Conservation (phyloP, 2,888 invertebrate species). For the Nymphalis c-album region DNA sequence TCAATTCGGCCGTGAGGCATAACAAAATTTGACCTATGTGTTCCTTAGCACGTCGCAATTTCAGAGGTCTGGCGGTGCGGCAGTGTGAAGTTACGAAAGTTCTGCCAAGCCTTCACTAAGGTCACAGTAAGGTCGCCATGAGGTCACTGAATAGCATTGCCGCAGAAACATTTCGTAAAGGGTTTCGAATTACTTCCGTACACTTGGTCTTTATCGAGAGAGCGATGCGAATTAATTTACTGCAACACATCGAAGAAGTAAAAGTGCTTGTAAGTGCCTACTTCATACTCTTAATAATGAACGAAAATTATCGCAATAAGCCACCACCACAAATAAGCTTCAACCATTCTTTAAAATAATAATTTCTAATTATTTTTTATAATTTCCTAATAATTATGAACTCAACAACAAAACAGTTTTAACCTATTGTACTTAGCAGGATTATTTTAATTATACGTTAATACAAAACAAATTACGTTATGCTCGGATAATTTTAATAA, state of each 20-base stretch:
- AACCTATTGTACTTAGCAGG: no score
- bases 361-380: no score
- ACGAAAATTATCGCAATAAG: no score
- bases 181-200: slow-evolving; percentile 39
- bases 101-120: slow-evolving; percentile 39
- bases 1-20: slow-evolving; percentile 18
- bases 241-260: no score
- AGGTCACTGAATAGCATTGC: slow-evolving; percentile 37
- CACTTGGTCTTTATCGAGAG: slow-evolving; percentile 15
- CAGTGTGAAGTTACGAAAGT: slow-evolving; percentile 43
- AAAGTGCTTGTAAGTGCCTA: no score
- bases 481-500: neutral
- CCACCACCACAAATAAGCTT: no score
- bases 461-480: no score
- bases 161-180: slow-evolving; percentile 33
- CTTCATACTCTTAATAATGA: no score
- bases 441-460: no score
- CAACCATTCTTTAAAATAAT: no score
- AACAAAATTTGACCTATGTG: slow-evolving; percentile 29
- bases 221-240: neutral
- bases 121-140: slow-evolving; percentile 39
- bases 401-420: no score
- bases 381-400: no score
- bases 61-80: slow-evolving; percentile 23
- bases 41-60: slow-evolving; percentile 29